Percentiles rank a stretch among this genome's conserved stretches.
Conservation (phyloP, 2,888 invertebrate genomes). For the Odontocerum albicorne region DNA sequence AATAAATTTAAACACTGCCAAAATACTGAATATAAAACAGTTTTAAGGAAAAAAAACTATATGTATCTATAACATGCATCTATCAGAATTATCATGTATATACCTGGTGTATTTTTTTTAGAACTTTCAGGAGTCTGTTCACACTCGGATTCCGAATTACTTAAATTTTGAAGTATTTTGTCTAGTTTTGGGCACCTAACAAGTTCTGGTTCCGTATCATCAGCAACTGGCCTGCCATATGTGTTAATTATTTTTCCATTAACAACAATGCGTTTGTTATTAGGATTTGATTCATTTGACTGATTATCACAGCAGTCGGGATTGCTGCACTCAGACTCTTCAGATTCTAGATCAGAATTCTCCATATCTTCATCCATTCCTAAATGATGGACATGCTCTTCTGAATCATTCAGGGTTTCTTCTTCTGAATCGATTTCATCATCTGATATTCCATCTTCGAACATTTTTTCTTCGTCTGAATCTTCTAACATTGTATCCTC, state of each 20-base stretch:
- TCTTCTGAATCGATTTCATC: slow-evolving; percentile 4
- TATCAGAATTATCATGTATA: too few relatives aligned
- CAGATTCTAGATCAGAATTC: slow-evolving; percentile 16
- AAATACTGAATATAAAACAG: too few relatives aligned
- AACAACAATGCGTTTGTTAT: slow-evolving; percentile 34
- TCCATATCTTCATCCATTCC: slow-evolving; percentile 32
- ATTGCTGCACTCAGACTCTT: slow-evolving; percentile 26
- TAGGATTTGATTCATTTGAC: slow-evolving; percentile 32
- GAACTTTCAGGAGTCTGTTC: slow-evolving; percentile 11
- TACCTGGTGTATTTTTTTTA: slow-evolving; percentile 11
- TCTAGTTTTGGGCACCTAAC: slow-evolving; percentile 31
- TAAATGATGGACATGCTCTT: neutral
- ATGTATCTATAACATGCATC: too few relatives aligned
- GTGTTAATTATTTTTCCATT: slow-evolving; percentile 32
- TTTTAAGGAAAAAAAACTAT: too few relatives aligned
- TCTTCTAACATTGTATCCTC: too few relatives aligned
- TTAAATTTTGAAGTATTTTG: slow-evolving; percentile 29
- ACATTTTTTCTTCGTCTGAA: slow-evolving; percentile 30
- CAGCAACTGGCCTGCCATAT: slow-evolving; percentile 25
- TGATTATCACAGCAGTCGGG: slow-evolving; percentile 29
- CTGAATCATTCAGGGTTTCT: slow-evolving; percentile 1
- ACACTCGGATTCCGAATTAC: slow-evolving; percentile 25
- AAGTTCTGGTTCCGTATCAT: slow-evolving; percentile 27
- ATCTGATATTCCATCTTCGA: slow-evolving; percentile 11
- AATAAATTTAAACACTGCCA: too few relatives aligned